Evolutionary conservation across 2,888 invertebrate species (phyloP), one percentile per base, ranked within the genome.

Genomic region (Diplazon laetatorius): DNA sequence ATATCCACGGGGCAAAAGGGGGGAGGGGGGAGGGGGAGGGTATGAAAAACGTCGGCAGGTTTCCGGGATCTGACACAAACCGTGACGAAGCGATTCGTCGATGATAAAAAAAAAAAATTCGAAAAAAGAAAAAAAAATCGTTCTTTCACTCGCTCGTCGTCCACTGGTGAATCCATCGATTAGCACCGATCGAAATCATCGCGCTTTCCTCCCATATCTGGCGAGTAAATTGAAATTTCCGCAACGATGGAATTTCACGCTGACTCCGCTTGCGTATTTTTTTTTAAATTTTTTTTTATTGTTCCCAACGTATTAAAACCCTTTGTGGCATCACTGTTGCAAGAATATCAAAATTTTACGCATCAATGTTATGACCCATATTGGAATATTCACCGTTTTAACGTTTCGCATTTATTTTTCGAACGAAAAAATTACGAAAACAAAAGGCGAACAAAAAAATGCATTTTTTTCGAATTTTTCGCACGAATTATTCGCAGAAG

Each of bases 181-280:
- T 65, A 65, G 48, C 37, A 48, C 35, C 20, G 18, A 65, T 65
- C 37, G 48, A 37, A 50, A n/a, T 37, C 14, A 30, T n/a, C 30
- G 37, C 10, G 18, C 30, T 37, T 50, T 39, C 57, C 25, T 10
- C 12, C 62, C 25, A 25, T n/a, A n/a, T 69, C 14, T 25, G 39
- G 30, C 39, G 20, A 9, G 57, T 25, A 57, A 69, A 69, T 69
- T 69, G 69, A 44, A 69, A 68, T 52, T 44, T 68, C n/a, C 20
- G 42, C 68, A 35, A 39, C 69, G 25, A 0, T 37, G 50, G 4
- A 39, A 37, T 18, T n/a, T 12, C 39, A 35, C 14, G 22, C 22
- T 12, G 5, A 14, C 1, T 48, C 10, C 18, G 16, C 18, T 46
- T 46, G 16, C 18, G 3, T 12, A 22, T 50, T 50, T 30, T 30